Evolutionary conservation across 2,797 vertebrate genomes (phyloP).

Genomic region (Streptopelia turtur): DNA sequence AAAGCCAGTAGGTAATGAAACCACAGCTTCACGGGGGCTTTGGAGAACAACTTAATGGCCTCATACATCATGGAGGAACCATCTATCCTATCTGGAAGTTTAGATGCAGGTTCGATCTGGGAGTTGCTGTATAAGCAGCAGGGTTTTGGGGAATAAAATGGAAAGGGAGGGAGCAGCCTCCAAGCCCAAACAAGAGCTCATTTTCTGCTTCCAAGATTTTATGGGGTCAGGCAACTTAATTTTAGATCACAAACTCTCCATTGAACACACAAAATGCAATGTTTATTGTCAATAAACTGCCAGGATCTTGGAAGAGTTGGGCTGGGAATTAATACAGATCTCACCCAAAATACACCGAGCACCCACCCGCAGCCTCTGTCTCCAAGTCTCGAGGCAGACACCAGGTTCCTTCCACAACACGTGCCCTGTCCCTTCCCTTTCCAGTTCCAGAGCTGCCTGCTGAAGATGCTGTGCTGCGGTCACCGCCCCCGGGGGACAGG

Average conservation of each 20-base stretch:
- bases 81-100: accelerated
- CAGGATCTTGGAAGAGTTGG: not conserved
- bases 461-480: conserved; percentile 42
- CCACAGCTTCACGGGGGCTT: not conserved
- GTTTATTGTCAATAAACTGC: not conserved
- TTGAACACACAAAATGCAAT: not conserved
- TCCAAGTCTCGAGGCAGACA: accelerated
- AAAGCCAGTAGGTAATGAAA: accelerated
- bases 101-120: accelerated
- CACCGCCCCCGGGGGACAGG: accelerated
- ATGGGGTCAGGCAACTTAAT: not conserved
- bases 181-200: not conserved
- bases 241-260: not conserved
- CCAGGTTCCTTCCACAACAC: accelerated
- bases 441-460: conserved; percentile 60
- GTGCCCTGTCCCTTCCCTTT: not conserved
- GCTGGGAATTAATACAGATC: not conserved
- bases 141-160: not conserved
- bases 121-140: not conserved
- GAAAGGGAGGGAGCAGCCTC: not conserved
- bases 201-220: conserved; percentile 26
- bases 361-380: not conserved
- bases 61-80: not conserved
- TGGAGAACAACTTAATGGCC: not conserved
- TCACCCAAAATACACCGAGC: accelerated